phyloP scores from a whole-genome alignment of 2,797 vertebrate species.

The Zalophus californianus region DNA sequence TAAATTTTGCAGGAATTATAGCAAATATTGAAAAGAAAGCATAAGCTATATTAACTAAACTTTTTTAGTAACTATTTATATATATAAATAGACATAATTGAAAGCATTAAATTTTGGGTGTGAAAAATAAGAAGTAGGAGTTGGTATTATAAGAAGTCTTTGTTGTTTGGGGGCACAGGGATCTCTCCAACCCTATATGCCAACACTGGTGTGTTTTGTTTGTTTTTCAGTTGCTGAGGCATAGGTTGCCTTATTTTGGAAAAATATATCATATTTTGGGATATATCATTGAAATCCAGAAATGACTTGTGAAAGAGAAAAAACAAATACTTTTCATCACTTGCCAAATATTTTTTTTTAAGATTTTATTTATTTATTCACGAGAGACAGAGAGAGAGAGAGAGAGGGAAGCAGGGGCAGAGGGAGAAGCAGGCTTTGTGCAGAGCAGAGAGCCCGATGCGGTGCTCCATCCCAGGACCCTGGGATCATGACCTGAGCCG shows the following conservation, averaged over 20 bases:
- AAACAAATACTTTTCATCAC: background rate
- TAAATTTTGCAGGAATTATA: background rate
- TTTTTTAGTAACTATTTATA: background rate
- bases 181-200: background rate
- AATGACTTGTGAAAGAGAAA: conserved; percentile 10
- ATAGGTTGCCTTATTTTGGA: background rate
- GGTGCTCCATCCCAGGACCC: too few relatives aligned
- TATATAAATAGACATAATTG: background rate
- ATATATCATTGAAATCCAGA: background rate
- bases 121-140: background rate
- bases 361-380: too few relatives aligned
- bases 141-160: background rate
- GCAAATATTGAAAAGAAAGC: background rate
- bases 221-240: background rate
- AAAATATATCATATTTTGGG: background rate
- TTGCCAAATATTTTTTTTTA: background rate
- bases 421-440: too few relatives aligned
- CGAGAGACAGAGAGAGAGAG: too few relatives aligned
- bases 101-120: background rate
- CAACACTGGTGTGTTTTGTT: background rate
- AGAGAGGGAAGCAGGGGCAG: too few relatives aligned
- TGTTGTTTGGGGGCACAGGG: background rate
- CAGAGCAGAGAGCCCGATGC: too few relatives aligned
- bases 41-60: background rate
- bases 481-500: too few relatives aligned